These are phyloP conservation scores for Macrophya annulata DNA, from an alignment of 2,888 invertebrate species.

Conservation along the genomic window DNA sequence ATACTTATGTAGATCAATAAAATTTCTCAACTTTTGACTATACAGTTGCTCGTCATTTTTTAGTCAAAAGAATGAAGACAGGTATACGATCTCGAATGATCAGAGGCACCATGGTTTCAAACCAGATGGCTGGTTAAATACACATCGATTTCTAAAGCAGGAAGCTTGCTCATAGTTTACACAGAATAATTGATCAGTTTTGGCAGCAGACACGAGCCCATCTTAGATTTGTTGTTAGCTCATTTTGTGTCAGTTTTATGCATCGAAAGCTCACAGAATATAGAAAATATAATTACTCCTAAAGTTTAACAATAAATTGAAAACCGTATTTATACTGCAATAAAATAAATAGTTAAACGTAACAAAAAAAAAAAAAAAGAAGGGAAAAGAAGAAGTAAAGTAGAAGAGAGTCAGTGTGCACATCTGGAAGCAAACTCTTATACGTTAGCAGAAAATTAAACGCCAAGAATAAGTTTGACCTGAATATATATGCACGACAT, in stretches of 20 bases:
- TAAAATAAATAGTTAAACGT: background rate
- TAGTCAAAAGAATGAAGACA: background rate
- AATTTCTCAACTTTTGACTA: background rate
- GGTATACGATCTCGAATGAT: slow-evolving; percentile 10
- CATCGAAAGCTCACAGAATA: background rate
- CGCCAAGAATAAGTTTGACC: slow-evolving; percentile 39
- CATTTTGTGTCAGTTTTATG: background rate
- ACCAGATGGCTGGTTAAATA: slow-evolving; percentile 45
- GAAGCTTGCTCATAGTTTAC: slow-evolving; percentile 53
- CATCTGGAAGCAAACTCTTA: slow-evolving; percentile 12
- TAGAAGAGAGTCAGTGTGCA: background rate
- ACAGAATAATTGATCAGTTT: slow-evolving; percentile 15
- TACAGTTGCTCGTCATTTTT: background rate
- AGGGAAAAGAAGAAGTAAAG: background rate
- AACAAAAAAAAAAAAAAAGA: background rate
- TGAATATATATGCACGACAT: slow-evolving; percentile 29
- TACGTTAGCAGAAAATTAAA: slow-evolving; percentile 36
- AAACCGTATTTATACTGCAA: background rate
- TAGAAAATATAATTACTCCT: background rate
- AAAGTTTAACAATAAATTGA: background rate
- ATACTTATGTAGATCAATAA: background rate
- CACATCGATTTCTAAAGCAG: slow-evolving; percentile 50
- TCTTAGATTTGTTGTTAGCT: slow-evolving; percentile 4
- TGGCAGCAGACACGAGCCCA: slow-evolving; percentile 5
- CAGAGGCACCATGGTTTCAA: background rate